These are phyloP conservation scores for Scaptomyza flava DNA, from an alignment of 2,888 invertebrate genomes.

Conservation along the genomic window DNA sequence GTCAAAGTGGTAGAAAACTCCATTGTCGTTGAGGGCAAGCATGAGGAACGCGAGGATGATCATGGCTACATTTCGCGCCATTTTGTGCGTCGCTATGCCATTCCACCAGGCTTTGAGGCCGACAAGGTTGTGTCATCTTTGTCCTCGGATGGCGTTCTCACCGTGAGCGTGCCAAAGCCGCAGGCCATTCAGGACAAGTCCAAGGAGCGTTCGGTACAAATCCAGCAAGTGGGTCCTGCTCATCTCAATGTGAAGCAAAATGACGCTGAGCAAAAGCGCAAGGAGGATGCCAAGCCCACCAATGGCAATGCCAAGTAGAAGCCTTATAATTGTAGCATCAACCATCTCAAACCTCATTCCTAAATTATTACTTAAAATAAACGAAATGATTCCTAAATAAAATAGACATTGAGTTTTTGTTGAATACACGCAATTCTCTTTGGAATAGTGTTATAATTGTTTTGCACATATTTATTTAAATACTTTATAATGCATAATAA, in stretches of 20 bases:
- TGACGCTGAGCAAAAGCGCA: slow-evolving; percentile 9
- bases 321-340: not conserved
- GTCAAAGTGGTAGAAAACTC: slow-evolving; percentile 91
- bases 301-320: slow-evolving; percentile 29
- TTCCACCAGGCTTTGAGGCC: slow-evolving; percentile 91
- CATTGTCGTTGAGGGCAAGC: slow-evolving; percentile 90
- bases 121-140: slow-evolving; percentile 90
- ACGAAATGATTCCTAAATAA: not conserved
- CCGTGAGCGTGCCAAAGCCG: slow-evolving; percentile 89
- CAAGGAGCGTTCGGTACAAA: slow-evolving; percentile 86
- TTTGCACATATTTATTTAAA: slow-evolving; percentile 73
- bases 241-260: slow-evolving; percentile 79
- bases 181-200: slow-evolving; percentile 81
- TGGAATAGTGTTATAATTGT: slow-evolving; percentile 54
- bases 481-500: slow-evolving; percentile 68
- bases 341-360: slow-evolving; percentile 3
- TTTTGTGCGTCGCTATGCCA: slow-evolving; percentile 89
- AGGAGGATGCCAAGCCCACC: slow-evolving; percentile 6
- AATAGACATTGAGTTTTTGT: not conserved
- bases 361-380: slow-evolving; percentile 4
- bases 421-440: slow-evolving; percentile 22
- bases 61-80: slow-evolving; percentile 91
- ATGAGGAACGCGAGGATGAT: slow-evolving; percentile 90
- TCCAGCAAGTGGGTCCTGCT: slow-evolving; percentile 87
- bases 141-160: slow-evolving; percentile 90